phyloP scores from a whole-genome alignment of 2,888 invertebrate species.

The Hemaris fuciformis region DNA sequence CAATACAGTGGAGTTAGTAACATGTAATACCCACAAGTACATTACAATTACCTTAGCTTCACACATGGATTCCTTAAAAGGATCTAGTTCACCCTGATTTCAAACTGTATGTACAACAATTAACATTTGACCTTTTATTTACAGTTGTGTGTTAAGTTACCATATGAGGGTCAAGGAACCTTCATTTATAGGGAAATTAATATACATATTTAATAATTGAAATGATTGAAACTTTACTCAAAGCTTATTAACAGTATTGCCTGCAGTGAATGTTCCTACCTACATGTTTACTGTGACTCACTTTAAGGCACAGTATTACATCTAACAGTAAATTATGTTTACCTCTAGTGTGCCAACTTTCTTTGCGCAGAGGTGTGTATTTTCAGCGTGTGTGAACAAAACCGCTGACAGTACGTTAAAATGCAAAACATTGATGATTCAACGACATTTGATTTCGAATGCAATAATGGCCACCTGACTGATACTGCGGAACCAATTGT shows the following conservation, averaged over 20 bases:
- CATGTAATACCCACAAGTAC: neutral
- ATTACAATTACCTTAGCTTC: neutral
- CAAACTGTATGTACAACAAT: conserved; percentile 40
- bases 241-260: neutral
- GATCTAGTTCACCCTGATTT: conserved; percentile 61
- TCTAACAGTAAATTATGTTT: conserved; percentile 20
- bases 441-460: conserved; percentile 47
- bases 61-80: conserved; percentile 38
- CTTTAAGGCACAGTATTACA: conserved; percentile 2
- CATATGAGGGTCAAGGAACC: conserved; percentile 41
- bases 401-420: conserved; percentile 30
- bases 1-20: neutral
- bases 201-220: neutral
- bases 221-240: neutral
- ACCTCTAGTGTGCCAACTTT: conserved; percentile 40
- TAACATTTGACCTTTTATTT: conserved; percentile 40
- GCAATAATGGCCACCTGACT: conserved; percentile 47
- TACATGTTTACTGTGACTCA: conserved; percentile 16
- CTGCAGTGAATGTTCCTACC: conserved; percentile 13
- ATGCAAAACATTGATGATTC: conserved; percentile 46
- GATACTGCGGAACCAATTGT: conserved; percentile 59
- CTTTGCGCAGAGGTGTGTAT: conserved; percentile 48
- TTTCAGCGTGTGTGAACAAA: conserved; percentile 32
- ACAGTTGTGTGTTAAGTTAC: conserved; percentile 34
- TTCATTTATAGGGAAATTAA: neutral